Base-by-base conservation (phyloP, 1,140 invertebrate genomes). In the Oppia nitens region DNA sequence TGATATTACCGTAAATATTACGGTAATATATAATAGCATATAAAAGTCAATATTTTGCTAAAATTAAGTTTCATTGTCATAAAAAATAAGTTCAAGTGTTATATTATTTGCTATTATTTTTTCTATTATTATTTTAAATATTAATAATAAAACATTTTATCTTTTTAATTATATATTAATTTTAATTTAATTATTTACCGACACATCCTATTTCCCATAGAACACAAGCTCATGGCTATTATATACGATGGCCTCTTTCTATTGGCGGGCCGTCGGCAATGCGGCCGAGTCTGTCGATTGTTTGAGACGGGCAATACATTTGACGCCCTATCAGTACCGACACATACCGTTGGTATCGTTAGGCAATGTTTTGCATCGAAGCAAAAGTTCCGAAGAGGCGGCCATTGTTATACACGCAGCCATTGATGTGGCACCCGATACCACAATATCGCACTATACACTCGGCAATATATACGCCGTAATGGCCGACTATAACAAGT, bases 151-250 rank as follows among this genome's bases (percentile, higher is more conserved):
- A n/a, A n/a, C n/a, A n/a, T n/a, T n/a, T n/a, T n/a, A n/a, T n/a
- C n/a, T n/a, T n/a, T n/a, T n/a, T n/a, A n/a, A n/a, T n/a, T n/a
- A n/a, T n/a, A n/a, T n/a, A n/a, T n/a, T n/a, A n/a, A n/a, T n/a
- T n/a, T n/a, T n/a, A n/a, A n/a, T n/a, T n/a, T n/a, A n/a, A n/a
- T n/a, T n/a, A n/a, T n/a, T n/a, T n/a, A n/a, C n/a, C n/a, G n/a
- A n/a, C n/a, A n/a, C n/a, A n/a, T n/a, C n/a, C n/a, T n/a, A n/a
- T n/a, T n/a, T n/a, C n/a, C n/a, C n/a, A 23, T 62, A 77, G 68
- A 87, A 90, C 69, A 78, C 74, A 48, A 80, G 81, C 1, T 88
- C 84, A 0, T 91, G 87, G 87, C 74, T 87, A 21, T 79, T 87
- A 67, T 83, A 87, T 66, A 86, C 87, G 68, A 74, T 90, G 66